These are phyloP conservation scores for Probosciger aterrimus DNA, from an alignment of 2,113 vertebrate genomes.

Conservation along the genomic window DNA sequence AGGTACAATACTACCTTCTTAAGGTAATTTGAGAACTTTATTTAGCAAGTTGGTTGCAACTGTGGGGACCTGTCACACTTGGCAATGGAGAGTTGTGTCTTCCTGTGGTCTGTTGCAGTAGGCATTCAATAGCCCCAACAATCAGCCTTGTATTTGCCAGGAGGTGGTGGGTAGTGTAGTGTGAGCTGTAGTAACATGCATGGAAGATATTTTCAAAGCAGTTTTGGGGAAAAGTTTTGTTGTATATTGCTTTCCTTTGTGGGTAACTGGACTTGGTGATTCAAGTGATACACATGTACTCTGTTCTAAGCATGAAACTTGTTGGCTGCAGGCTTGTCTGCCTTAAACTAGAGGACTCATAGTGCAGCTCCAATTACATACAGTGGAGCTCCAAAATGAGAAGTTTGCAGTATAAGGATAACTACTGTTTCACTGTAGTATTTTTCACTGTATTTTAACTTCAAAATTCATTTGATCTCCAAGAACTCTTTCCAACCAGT, in stretches of 20 bases:
- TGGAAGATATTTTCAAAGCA: background rate
- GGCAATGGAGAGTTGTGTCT: background rate
- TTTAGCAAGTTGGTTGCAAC: background rate
- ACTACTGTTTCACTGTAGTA: background rate
- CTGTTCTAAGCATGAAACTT: background rate
- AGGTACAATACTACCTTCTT: background rate
- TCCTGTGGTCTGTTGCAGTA: background rate
- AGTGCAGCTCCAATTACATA: background rate
- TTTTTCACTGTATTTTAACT: background rate
- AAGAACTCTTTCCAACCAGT: background rate
- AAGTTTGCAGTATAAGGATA: background rate
- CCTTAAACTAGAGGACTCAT: background rate
- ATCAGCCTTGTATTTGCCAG: background rate
- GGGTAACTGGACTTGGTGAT: background rate
- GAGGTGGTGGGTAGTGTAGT: background rate
- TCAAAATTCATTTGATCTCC: conserved; percentile 11
- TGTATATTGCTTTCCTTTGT: background rate
- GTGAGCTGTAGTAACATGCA: background rate
- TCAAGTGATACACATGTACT: background rate
- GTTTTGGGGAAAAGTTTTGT: background rate
- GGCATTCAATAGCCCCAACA: background rate
- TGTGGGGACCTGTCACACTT: background rate
- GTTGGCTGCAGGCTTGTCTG: background rate
- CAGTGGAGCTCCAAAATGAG: background rate
- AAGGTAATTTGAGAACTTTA: background rate